Conservation (phyloP, 53 echinoderm and acorn worm genomes). For the Paracentrotus lividus region DNA sequence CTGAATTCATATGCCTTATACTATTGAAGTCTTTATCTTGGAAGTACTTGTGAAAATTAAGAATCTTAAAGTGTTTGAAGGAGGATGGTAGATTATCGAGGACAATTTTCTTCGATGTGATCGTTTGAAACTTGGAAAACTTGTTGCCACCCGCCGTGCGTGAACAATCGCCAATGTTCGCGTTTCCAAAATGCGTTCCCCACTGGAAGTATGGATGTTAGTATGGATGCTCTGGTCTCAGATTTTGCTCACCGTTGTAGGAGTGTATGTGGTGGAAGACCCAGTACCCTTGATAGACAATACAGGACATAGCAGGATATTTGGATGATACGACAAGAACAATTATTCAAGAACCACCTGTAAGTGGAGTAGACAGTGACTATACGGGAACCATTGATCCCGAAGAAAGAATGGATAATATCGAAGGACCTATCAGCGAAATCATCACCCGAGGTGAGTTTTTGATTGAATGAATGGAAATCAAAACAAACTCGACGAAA, state of each 20-base stretch:
- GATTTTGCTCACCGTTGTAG: constrained; percentile 35
- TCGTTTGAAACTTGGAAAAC: constrained; percentile 44
- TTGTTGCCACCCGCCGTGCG: constrained; percentile 67
- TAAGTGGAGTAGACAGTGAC: background rate
- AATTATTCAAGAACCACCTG: background rate
- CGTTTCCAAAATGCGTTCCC: constrained; percentile 62
- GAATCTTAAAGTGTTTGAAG: background rate
- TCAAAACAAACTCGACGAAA: background rate
- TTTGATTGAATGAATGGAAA: background rate
- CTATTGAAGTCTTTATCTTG: background rate
- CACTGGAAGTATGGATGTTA: constrained; percentile 72
- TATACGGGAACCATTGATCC: background rate
- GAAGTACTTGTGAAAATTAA: constrained; percentile 35
- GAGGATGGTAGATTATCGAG: background rate
- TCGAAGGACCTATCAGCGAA: constrained; percentile 44
- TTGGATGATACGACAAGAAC: constrained; percentile 10
- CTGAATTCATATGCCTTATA: background rate
- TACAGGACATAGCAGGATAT: constrained; percentile 26
- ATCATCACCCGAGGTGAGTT: constrained; percentile 43
- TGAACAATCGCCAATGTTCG: constrained; percentile 67
- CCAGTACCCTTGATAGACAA: constrained; percentile 28
- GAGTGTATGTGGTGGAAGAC: constrained; percentile 60
- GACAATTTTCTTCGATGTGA: constrained; percentile 46
- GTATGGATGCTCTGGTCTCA: constrained; percentile 57
- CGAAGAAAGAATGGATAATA: constrained; percentile 37